These are phyloP conservation scores for Oceanodroma leucorhoa DNA, from an alignment of 2,797 vertebrate genomes.

Conservation along the genomic window DNA sequence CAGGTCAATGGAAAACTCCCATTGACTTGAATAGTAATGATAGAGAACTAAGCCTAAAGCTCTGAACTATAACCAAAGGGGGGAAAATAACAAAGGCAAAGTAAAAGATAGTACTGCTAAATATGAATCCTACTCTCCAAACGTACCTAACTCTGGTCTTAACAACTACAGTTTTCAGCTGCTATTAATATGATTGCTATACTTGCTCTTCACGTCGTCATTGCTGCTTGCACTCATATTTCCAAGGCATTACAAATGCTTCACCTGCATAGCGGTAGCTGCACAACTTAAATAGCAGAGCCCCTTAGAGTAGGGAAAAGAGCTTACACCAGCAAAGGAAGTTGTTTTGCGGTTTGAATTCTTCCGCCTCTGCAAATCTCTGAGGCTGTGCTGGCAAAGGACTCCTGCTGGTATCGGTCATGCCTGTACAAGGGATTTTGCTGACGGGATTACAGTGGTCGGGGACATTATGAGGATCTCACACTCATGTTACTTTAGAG, in stretches of 20 bases:
- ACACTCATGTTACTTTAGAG: background rate
- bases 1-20: slow-evolving; percentile 24
- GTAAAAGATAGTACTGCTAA: background rate
- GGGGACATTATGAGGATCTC: background rate
- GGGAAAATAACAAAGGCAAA: background rate
- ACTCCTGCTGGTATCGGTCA: background rate
- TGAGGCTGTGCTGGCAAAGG: background rate
- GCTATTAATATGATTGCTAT: background rate
- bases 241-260: background rate
- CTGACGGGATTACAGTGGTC: background rate
- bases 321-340: background rate
- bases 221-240: background rate
- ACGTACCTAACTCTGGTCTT: background rate
- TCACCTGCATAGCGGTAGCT: background rate
- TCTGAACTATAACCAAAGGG: background rate
- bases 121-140: background rate
- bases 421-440: background rate
- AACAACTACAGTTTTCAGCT: background rate
- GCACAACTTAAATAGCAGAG: background rate
- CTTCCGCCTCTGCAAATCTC: background rate
- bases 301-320: background rate
- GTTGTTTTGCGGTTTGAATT: background rate
- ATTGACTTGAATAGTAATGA: background rate
- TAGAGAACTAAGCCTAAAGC: background rate
- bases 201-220: background rate